Base-by-base conservation (phyloP, 2,888 invertebrate species). In the Tryphoninae sp. region DNA sequence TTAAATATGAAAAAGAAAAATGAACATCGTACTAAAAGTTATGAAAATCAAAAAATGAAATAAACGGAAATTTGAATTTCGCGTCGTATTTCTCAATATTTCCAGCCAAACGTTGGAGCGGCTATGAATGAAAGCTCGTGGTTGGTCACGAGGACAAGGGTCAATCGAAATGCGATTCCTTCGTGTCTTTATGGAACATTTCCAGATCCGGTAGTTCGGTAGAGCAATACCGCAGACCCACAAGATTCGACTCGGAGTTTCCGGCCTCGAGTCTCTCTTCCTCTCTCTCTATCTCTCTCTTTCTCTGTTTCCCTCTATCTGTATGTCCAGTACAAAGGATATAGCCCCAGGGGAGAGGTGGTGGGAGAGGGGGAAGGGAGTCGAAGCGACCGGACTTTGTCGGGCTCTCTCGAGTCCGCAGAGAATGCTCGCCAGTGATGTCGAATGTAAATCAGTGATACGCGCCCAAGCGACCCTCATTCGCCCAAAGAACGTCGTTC, bases 361-460 rank as follows among this genome's bases (percentile, higher is more conserved):
- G 33, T 33, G 6, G 33, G 33, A 33, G 33, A 33, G 33, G 33
- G 33, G 33, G 33, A 4, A 6, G 33, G 80, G 42, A 8, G 42
- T 74, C 69, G 71, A 78, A 78, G 62, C 69, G 16, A 49, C 69
- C 67, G 76, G 76, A 79, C 76, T 80, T 79, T 80, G 82, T 45
- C 69, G 68, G 51, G 26, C 72, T 69, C 62, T 45, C 64, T 61
- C 74, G 23, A 77, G 82, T 77, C 78, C 59, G 53, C 40, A 71
- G 69, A 69, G 69, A 55, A 55, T 19, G 69, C 62, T 55, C 69
- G 69, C 80, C 79, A 73, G 77, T 79, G 81, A 85, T 85, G 83
- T 83, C 80, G 74, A 84, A 86, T 86, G 84, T 86, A 85, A 86
- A 85, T 86, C 85, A 85, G 82, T 82, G 84, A 85, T 86, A 84